These are phyloP conservation scores for Physocephala rufipes DNA, from an alignment of 2,888 invertebrate genomes.

Conservation along the genomic window DNA sequence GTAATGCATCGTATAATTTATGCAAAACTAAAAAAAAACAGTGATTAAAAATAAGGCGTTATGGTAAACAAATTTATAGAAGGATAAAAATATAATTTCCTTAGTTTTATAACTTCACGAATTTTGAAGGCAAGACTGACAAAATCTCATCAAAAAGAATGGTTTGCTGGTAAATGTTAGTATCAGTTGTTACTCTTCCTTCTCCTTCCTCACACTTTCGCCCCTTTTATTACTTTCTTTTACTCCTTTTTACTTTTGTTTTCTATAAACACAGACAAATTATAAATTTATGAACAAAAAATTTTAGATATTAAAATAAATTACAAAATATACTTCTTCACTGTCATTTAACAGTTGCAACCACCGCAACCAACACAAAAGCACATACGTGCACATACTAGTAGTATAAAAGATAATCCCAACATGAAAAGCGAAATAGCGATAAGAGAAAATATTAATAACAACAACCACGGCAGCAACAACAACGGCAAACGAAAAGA, in stretches of 20 bases:
- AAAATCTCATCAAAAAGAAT: too few relatives aligned
- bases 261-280: constrained; percentile 36
- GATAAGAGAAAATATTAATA: constrained; percentile 36
- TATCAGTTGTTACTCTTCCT: background rate
- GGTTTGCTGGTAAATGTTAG: constrained; percentile 14
- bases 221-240: background rate
- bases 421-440: constrained; percentile 27
- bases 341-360: background rate
- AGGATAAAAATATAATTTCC: too few relatives aligned
- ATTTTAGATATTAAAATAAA: constrained; percentile 24
- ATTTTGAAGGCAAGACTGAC: too few relatives aligned
- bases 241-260: too few relatives aligned
- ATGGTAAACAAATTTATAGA: too few relatives aligned
- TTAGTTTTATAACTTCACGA: too few relatives aligned
- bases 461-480: constrained; percentile 39
- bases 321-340: constrained; percentile 41
- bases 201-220: background rate
- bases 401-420: background rate
- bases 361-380: too few relatives aligned
- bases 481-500: background rate
- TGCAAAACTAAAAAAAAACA: too few relatives aligned
- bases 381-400: too few relatives aligned
- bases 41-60: too few relatives aligned
- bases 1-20: too few relatives aligned
- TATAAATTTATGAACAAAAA: constrained; percentile 25